These are phyloP conservation scores for Cercopithecus petaurista DNA, from an alignment of 2,797 vertebrate genomes.

Conservation along the genomic window DNA sequence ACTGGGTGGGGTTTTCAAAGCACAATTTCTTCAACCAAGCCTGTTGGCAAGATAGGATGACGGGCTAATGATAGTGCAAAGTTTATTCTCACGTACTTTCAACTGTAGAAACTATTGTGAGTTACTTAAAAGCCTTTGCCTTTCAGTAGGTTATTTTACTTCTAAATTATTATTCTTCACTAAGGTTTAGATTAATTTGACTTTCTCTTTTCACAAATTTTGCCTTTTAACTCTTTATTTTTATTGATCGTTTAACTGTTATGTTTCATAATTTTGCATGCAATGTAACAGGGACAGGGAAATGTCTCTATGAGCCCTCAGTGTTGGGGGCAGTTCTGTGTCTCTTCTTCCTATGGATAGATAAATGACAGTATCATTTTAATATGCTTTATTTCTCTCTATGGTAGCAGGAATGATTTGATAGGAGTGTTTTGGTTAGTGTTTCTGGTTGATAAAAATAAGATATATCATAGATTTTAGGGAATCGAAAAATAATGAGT, in stretches of 20 bases:
- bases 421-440: neutral
- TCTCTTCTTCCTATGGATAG: neutral
- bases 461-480: neutral
- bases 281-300: neutral
- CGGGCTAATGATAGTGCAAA: conserved; percentile 14
- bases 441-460: conserved; percentile 26
- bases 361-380: neutral
- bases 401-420: neutral
- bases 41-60: conserved; percentile 35
- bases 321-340: neutral
- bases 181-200: neutral
- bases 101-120: conserved; percentile 51
- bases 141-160: conserved; percentile 18
- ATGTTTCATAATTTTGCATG: conserved; percentile 11
- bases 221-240: conserved; percentile 16
- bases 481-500: neutral
- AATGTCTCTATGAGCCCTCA: neutral
- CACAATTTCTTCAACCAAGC: conserved; percentile 39
- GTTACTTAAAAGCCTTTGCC: conserved; percentile 21
- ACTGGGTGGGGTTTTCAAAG: conserved; percentile 61
- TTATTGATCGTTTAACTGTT: neutral
- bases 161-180: conserved; percentile 3
- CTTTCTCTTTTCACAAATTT: neutral
- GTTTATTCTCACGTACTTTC: conserved; percentile 47
- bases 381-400: neutral